phyloP scores from a whole-genome alignment of 2,888 invertebrate species.

The Drosophila atroscutellata region DNA sequence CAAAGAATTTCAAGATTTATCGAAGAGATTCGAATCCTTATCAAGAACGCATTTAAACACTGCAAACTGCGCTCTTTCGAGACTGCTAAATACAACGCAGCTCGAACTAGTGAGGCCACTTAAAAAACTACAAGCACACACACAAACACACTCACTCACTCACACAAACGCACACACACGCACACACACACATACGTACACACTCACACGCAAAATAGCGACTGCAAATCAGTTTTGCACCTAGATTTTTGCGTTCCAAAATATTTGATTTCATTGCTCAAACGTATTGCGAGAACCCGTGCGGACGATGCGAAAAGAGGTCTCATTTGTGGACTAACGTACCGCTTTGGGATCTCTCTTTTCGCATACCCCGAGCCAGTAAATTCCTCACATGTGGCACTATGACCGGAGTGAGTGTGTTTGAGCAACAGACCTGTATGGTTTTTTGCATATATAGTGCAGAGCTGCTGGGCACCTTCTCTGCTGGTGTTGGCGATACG shows the following conservation, averaged over 20 bases:
- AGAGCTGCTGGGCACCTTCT: background rate
- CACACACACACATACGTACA: constrained; percentile 1
- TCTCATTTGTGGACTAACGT: background rate
- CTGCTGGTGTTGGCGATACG: background rate
- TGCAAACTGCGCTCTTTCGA: background rate
- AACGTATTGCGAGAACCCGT: constrained; percentile 37
- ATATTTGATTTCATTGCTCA: constrained; percentile 74
- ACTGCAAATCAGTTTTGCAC: background rate
- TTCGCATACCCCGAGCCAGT: constrained; percentile 10
- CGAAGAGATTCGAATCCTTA: background rate
- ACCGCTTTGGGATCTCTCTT: constrained; percentile 2
- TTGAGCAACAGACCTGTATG: constrained; percentile 10
- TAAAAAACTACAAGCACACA: background rate
- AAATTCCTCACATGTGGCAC: constrained; percentile 46
- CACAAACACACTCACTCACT: background rate
- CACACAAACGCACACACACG: fast-evolving
- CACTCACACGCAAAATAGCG: background rate
- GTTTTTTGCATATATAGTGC: background rate
- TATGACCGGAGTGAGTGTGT: background rate
- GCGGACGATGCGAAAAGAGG: background rate
- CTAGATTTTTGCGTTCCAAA: constrained; percentile 66
- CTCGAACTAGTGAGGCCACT: constrained; percentile 2
- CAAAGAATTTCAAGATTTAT: background rate
- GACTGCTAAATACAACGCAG: constrained; percentile 19
- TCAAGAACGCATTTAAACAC: background rate